These are phyloP conservation scores for Drosophila nannoptera DNA, from an alignment of 1,140 invertebrate species.

Conservation along the genomic window DNA sequence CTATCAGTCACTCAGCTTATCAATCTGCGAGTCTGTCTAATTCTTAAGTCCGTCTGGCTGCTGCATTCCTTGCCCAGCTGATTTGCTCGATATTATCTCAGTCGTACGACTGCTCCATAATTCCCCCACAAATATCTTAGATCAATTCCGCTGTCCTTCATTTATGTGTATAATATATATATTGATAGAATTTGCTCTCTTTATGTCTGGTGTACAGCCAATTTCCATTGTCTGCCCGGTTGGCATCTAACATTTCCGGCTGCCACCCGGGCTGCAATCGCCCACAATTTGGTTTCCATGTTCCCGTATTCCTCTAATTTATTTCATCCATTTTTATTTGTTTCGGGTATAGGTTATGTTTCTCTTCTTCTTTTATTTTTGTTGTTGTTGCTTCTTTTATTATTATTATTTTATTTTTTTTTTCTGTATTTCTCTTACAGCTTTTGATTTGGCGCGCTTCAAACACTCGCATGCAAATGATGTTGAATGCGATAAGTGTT, in stretches of 20 bases:
- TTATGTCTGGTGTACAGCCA: background rate
- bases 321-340: constrained; percentile 76
- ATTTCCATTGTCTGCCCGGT: constrained; percentile 33
- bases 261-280: background rate
- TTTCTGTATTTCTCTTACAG: background rate
- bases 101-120: too few relatives aligned
- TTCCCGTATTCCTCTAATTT: constrained; percentile 69
- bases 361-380: background rate
- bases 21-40: too few relatives aligned
- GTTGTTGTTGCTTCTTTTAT: too few relatives aligned
- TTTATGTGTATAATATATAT: background rate
- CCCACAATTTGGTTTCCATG: constrained; percentile 10
- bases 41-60: too few relatives aligned
- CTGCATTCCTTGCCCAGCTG: too few relatives aligned
- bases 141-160: background rate
- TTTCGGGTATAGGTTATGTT: constrained; percentile 33
- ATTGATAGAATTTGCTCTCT: background rate
- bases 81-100: too few relatives aligned
- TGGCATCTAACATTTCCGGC: constrained; percentile 35
- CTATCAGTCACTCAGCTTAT: too few relatives aligned
- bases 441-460: constrained; percentile 45
- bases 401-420: background rate
- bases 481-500: constrained; percentile 76
- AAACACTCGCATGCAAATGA: constrained; percentile 69
- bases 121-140: too few relatives aligned